Evolutionary conservation across 2,888 invertebrate species (phyloP).

Genomic region (Eilema caniola): DNA sequence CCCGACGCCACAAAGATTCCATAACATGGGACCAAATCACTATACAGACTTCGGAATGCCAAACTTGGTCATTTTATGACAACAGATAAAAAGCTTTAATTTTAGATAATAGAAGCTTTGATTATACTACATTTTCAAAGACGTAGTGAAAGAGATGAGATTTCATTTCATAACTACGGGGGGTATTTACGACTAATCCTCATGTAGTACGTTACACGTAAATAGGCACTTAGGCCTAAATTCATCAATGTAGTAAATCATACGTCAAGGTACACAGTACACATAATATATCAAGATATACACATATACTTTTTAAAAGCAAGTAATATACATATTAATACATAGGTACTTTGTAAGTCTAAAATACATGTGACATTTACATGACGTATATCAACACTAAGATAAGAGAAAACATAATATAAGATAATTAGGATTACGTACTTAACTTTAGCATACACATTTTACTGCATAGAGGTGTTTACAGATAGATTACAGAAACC

Average conservation of each 20-base stretch:
- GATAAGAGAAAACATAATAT: constrained; percentile 10
- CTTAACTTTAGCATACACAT: background rate
- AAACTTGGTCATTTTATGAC: background rate
- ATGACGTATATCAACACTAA: constrained; percentile 15
- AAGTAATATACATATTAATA: background rate
- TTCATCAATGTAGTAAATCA: background rate
- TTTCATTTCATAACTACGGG: background rate
- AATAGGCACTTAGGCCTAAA: background rate
- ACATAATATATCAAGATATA: background rate
- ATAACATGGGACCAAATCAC: constrained; percentile 10
- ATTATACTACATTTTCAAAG: background rate
- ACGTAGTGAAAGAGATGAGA: background rate
- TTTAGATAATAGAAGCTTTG: background rate
- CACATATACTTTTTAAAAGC: background rate
- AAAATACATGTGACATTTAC: constrained; percentile 36
- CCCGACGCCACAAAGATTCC: constrained; percentile 19
- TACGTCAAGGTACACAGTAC: background rate
- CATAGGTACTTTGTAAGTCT: constrained; percentile 32
- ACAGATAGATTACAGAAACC: background rate
- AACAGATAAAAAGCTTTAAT: background rate
- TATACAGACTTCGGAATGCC: background rate
- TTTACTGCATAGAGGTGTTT: background rate
- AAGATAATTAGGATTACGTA: constrained; percentile 1
- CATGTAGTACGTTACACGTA: background rate
- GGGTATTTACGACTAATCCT: background rate